phyloP scores from a whole-genome alignment of 2,888 invertebrate genomes.

The Epiblema foenella region DNA sequence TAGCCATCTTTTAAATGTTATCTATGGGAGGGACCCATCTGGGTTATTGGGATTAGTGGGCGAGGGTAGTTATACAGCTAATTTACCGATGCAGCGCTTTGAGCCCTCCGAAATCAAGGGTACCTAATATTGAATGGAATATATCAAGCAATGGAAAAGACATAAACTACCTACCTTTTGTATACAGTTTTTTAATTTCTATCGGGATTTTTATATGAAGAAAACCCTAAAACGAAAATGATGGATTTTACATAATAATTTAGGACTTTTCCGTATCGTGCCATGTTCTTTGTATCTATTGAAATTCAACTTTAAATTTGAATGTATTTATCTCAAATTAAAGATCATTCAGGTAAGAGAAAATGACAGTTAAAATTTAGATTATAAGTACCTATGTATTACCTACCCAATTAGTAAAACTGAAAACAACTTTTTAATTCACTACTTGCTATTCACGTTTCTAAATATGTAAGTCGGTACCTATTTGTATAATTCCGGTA shows the following conservation, averaged over 20 bases:
- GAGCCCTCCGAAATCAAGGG: slow-evolving; percentile 1
- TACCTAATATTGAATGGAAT: not conserved
- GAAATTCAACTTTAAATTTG: too few relatives aligned
- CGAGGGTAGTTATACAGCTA: slow-evolving; percentile 23
- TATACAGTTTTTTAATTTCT: not conserved
- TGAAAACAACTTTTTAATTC: not conserved
- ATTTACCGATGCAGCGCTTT: slow-evolving; percentile 29
- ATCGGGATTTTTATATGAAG: not conserved
- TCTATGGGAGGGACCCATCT: slow-evolving; percentile 28
- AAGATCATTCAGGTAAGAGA: too few relatives aligned
- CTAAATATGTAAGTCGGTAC: too few relatives aligned
- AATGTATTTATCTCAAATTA: too few relatives aligned
- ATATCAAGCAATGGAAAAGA: not conserved
- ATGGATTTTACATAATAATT: too few relatives aligned
- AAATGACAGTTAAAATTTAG: too few relatives aligned
- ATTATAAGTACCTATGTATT: too few relatives aligned
- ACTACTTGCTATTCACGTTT: not conserved
- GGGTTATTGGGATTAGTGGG: slow-evolving; percentile 35
- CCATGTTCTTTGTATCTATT: too few relatives aligned
- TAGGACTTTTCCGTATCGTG: too few relatives aligned
- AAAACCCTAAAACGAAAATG: not conserved
- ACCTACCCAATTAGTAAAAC: too few relatives aligned
- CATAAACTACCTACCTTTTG: not conserved
- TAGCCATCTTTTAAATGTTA: slow-evolving; percentile 23
- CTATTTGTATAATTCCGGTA: not conserved